A percentile compares a stretch with the other conserved stretches of the same genome.
phyloP scores from a whole-genome alignment of 92 coral and sea anemone genomes.

The Porites lobata region DNA sequence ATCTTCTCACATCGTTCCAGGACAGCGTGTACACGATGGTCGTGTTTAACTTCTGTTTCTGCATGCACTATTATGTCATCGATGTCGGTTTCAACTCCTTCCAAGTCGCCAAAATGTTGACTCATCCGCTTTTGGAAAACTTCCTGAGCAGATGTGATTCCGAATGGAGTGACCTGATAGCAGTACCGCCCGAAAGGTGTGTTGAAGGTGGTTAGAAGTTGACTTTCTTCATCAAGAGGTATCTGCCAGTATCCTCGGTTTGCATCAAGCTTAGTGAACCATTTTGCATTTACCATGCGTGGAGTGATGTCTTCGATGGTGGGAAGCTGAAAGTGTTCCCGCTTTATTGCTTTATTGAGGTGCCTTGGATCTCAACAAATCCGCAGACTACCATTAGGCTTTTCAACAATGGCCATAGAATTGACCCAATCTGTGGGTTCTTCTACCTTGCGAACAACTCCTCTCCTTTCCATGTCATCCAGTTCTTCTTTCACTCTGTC shows the following conservation, averaged over 20 bases:
- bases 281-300: not conserved
- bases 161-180: conserved; percentile 50
- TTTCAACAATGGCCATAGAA: conserved; percentile 45
- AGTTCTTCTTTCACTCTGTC: conserved; percentile 23
- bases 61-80: not conserved
- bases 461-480: too few relatives aligned
- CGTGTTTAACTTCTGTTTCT: conserved; percentile 35
- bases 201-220: conserved; percentile 47
- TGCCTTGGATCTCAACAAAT: conserved; percentile 7
- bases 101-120: conserved; percentile 44
- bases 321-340: conserved; percentile 46
- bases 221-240: conserved; percentile 34
- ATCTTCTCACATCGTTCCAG: conserved; percentile 35
- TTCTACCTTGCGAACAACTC: too few relatives aligned
- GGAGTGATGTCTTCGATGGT: conserved; percentile 36
- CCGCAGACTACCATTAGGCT: conserved; percentile 49
- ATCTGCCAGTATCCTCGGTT: conserved; percentile 59
- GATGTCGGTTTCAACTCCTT: conserved; percentile 39
- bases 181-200: conserved; percentile 26
- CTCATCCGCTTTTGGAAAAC: conserved; percentile 47
- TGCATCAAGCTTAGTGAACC: conserved; percentile 54
- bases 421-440: conserved; percentile 13
- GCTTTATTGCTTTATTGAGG: conserved; percentile 57
- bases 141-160: conserved; percentile 56
- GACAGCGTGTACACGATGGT: conserved; percentile 49